These are phyloP conservation scores for Eristalis arbustorum DNA, from an alignment of 2,888 invertebrate genomes.

Conservation along the genomic window DNA sequence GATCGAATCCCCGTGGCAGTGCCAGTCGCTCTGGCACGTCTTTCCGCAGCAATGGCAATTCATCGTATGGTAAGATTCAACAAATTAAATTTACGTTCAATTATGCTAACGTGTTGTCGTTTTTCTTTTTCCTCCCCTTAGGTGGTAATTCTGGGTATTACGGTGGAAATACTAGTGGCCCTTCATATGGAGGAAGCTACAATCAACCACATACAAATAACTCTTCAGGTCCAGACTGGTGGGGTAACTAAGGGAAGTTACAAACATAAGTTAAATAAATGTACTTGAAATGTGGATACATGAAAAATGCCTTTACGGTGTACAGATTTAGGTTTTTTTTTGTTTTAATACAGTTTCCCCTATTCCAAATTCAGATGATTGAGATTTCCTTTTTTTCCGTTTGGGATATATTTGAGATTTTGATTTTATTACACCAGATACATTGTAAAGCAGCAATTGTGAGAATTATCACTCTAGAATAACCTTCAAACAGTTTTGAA, in stretches of 20 bases:
- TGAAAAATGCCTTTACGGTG: constrained; percentile 33
- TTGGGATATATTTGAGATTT: constrained; percentile 7
- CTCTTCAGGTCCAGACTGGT: constrained; percentile 63
- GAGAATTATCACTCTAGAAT: not conserved
- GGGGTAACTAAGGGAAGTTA: constrained; percentile 52
- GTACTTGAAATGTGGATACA: constrained; percentile 42
- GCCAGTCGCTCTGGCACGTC: constrained; percentile 78
- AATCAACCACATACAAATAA: constrained; percentile 61
- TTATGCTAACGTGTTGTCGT: not conserved
- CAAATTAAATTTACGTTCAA: too few relatives aligned
- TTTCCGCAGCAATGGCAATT: constrained; percentile 81
- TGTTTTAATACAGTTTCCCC: constrained; percentile 4
- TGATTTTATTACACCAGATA: constrained; percentile 18
- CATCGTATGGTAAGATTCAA: constrained; percentile 50
- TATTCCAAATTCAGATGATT: constrained; percentile 13
- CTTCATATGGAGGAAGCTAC: constrained; percentile 66
- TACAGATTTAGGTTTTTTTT: constrained; percentile 46
- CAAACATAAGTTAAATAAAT: constrained; percentile 42
- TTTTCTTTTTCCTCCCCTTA: constrained; percentile 20
- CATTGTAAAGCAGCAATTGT: constrained; percentile 4
- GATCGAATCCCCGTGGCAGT: constrained; percentile 80
- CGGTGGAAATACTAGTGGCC: constrained; percentile 34
- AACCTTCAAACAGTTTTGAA: not conserved
- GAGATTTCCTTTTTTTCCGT: not conserved
- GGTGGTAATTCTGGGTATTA: constrained; percentile 46